phyloP scores from a whole-genome alignment of 2,888 invertebrate genomes.

The Clivina fossor region DNA sequence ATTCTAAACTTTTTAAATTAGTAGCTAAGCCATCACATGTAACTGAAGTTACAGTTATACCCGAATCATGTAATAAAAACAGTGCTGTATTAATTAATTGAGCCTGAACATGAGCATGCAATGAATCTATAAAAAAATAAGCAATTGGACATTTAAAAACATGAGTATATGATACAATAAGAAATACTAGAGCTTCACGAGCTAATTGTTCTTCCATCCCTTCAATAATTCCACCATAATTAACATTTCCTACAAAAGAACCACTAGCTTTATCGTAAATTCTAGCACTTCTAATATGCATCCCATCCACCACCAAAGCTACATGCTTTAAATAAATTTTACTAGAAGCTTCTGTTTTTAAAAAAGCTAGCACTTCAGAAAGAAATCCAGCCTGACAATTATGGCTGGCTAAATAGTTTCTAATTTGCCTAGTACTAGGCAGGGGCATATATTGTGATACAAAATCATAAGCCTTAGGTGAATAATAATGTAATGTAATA shows the following conservation, averaged over 20 bases:
- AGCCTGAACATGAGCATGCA: constrained; percentile 6
- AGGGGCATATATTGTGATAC: background rate
- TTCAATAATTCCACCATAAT: constrained; percentile 7
- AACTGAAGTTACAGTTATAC: constrained; percentile 1
- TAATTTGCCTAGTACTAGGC: background rate
- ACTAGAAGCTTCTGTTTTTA: background rate
- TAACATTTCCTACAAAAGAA: background rate
- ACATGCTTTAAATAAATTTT: background rate
- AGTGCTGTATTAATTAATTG: background rate
- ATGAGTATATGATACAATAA: constrained; percentile 3
- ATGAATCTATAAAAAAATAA: constrained; percentile 5
- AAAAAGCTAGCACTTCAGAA: background rate
- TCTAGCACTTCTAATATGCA: constrained; percentile 4
- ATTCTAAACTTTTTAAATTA: constrained; percentile 2
- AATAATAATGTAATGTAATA: constrained; percentile 9
- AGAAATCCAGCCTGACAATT: background rate
- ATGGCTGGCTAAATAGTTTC: background rate
- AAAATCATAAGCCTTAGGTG: constrained; percentile 9
- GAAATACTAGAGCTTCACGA: constrained; percentile 5
- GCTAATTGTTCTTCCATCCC: background rate
- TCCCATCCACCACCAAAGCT: background rate
- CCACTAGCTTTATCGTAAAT: background rate
- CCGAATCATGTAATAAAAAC: background rate
- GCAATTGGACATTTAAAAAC: constrained; percentile 7
- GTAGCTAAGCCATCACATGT: constrained; percentile 4